Base-by-base conservation (phyloP, 2,797 vertebrate genomes). In the Anisognathus igniventris region DNA sequence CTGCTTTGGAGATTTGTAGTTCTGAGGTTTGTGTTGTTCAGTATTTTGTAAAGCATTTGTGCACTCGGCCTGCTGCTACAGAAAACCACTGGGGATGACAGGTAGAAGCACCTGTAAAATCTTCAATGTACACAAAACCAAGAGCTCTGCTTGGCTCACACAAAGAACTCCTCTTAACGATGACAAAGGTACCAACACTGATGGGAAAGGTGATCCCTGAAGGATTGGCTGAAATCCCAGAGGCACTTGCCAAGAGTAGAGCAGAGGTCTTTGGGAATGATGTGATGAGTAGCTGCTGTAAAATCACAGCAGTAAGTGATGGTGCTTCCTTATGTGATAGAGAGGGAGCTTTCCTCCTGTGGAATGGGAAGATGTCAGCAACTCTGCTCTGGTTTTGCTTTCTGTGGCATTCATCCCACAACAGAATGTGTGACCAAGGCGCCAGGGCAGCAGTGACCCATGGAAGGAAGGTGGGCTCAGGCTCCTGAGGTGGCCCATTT, bases 21-120 rank as follows among this genome's bases (percentile, higher is more conserved):
- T 84, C 68, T 61, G 80, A 84, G 58, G 57, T 82, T 84, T 30
- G 4, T 35, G 71, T 47, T 94, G 87, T 76, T 95, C 39, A 33
- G 56, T 73, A 65, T 85, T 97, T 96, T 93, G 95, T 95, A 91
- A 90, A 85, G 70, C 66, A 30, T 89, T 71, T 86, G 74, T 84
- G 64, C 64, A 20, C 73, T 90, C 75, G 88, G 83, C 86, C 93
- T 93, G 65, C 77, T 90, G 78, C 73, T 92, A 12, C 27, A 58
- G 66, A 57, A 78, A 92, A 73, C 64, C 79, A 74, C 78, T 10
- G 33, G 73, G 88, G 76, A 96, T 31, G 82, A 44, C 37, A 57
- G 76, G 78, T 27, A 56, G 53, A 58, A 88, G 53, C 72, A 92
- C 58, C 86, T 91, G 90, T 74, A 74, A 89, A 92, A 88, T 86